phyloP scores from a whole-genome alignment of 2,888 invertebrate genomes.

The Drosophila austrosaltans region DNA sequence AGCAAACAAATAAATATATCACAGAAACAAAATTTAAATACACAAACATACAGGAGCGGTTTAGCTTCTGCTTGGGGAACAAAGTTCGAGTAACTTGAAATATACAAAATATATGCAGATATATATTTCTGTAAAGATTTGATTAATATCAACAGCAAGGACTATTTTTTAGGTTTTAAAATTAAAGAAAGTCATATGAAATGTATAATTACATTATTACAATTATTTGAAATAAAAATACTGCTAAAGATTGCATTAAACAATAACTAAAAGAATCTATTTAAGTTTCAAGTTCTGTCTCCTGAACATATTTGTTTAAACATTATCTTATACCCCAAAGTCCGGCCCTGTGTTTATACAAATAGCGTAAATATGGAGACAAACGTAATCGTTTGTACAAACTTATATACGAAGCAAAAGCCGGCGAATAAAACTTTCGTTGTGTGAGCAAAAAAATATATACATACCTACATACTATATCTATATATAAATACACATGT shows the following conservation, averaged over 20 bases:
- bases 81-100: background rate
- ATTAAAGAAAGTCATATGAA: too few species aligned
- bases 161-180: too few species aligned
- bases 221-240: too few species aligned
- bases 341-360: background rate
- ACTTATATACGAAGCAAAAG: conserved; percentile 52
- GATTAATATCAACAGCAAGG: too few species aligned
- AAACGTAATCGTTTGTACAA: conserved; percentile 63
- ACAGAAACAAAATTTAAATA: conserved; percentile 35
- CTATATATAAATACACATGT: background rate
- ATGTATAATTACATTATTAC: too few species aligned
- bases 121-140: too few species aligned
- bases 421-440: conserved; percentile 17
- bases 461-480: background rate
- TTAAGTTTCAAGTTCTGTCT: too few species aligned
- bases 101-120: too few species aligned
- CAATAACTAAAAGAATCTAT: too few species aligned
- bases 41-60: conserved; percentile 21
- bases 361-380: conserved; percentile 19
- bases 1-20: conserved; percentile 61
- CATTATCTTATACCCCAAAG: background rate
- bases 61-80: conserved; percentile 13
- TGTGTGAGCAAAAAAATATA: conserved; percentile 13
- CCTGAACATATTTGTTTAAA: too few species aligned
- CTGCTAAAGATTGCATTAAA: too few species aligned